Evolutionary conservation across 2,888 invertebrate species (phyloP), one percentile per base, ranked within the genome.

Genomic region (Lottia gigantea): DNA sequence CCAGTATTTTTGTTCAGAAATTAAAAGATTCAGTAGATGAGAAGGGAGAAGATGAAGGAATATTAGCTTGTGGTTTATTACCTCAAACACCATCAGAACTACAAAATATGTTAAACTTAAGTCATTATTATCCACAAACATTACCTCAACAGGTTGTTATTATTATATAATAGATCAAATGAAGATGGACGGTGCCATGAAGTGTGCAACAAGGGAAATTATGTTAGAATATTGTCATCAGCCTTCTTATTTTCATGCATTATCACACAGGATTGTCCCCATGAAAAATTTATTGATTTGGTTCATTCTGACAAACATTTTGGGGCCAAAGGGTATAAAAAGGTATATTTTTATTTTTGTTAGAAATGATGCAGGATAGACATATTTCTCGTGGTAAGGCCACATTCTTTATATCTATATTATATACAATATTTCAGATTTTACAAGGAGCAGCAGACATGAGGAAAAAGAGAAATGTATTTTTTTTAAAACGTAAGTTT

Each of bases 401-500:
- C n/a, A n/a, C n/a, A n/a, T n/a, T n/a, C n/a, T n/a, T n/a, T n/a
- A n/a, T n/a, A n/a, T n/a, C 25, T 12, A 23, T 31, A 8, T 26
- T 55, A 25, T 14, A 31, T 4, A 2, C 6, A 6, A 62, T 15
- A 46, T 80, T 76, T 63, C 78, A 85, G 85, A 82, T 85, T 71
- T 71, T 85, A 47, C 80, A 82, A 68, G 85, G 84, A 31, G 83
- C 80, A 62, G 78, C 80, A 47, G 79, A 84, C 47, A 74, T 81
- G 66, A 78, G 85, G 63, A 80, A 78, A 66, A 77, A 77, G 55
- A 82, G 82, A 72, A 81, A 83, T 68, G 77, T 80, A 31, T 82
- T 82, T 67, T 83, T 80, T 76, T 73, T 79, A 16, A 73, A 80
- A 75, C 80, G 85, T 84, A 74, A 84, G 83, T 83, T 55, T 19